Percentiles rank a stretch among this genome's conserved stretches.
phyloP scores from a whole-genome alignment of 1,140 invertebrate species.

The Lepidurus arcticus region DNA sequence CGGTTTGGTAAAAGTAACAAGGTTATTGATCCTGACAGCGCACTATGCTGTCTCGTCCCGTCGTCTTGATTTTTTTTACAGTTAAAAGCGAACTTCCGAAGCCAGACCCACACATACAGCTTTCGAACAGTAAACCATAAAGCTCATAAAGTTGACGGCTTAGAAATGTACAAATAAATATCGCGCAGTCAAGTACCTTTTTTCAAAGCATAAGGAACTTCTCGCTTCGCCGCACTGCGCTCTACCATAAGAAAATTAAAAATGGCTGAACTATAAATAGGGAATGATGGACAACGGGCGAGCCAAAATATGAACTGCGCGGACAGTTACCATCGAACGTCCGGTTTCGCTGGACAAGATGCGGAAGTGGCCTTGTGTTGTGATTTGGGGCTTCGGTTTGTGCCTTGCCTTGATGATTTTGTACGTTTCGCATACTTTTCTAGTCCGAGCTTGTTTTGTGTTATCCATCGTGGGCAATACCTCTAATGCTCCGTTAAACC shows the following conservation, averaged over 20 bases:
- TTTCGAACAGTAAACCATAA: too few relatives aligned
- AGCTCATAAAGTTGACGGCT: too few relatives aligned
- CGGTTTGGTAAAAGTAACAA: not conserved
- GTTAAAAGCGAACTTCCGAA: too few relatives aligned
- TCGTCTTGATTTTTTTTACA: not conserved
- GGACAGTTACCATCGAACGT: not conserved
- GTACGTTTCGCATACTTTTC: not conserved
- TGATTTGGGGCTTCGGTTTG: slow-evolving; percentile 10
- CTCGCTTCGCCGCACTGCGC: too few relatives aligned
- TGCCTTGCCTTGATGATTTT: not conserved
- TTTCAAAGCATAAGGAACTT: too few relatives aligned
- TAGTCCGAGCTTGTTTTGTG: slow-evolving; percentile 9
- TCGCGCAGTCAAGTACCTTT: too few relatives aligned
- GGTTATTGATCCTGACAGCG: not conserved
- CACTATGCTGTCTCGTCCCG: too few relatives aligned
- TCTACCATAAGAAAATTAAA: too few relatives aligned
- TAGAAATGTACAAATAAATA: too few relatives aligned
- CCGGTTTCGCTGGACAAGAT: not conserved
- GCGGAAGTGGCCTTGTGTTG: slow-evolving; percentile 13
- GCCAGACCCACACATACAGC: too few relatives aligned
- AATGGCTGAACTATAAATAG: not conserved
- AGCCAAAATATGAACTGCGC: not conserved
- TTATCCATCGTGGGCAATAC: not conserved
- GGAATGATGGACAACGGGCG: not conserved
- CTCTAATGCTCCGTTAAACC: not conserved